phyloP scores from a whole-genome alignment of 2,113 vertebrate genomes.

The Thunnus thynnus region DNA sequence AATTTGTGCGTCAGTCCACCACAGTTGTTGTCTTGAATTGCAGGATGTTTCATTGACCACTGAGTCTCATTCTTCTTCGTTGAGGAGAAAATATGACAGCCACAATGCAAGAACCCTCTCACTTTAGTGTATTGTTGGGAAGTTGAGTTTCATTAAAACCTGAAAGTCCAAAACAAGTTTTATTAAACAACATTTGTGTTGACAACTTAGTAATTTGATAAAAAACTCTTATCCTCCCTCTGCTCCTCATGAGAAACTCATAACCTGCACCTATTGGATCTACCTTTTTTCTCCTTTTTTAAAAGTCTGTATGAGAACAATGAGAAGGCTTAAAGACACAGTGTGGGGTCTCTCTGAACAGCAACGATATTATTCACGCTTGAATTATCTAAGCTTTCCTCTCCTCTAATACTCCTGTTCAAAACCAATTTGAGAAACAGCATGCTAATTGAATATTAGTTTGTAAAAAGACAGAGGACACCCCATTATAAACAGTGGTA shows the following conservation, averaged over 20 bases:
- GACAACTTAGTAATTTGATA: neutral
- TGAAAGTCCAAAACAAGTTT: neutral
- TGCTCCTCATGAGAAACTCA: neutral
- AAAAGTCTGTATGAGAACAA: constrained; percentile 5
- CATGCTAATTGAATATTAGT: constrained; percentile 34
- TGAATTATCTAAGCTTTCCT: constrained; percentile 58
- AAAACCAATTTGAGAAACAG: constrained; percentile 39
- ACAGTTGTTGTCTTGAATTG: constrained; percentile 19
- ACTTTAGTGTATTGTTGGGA: neutral
- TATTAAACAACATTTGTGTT: neutral
- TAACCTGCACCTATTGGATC: neutral
- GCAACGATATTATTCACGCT: constrained; percentile 47
- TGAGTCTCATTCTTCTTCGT: constrained; percentile 15
- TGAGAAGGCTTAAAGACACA: constrained; percentile 24
- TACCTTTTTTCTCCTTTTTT: neutral
- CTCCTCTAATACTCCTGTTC: constrained; percentile 20
- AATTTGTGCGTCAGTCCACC: constrained; percentile 28
- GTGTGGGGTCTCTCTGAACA: constrained; percentile 60
- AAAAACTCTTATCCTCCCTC: neutral
- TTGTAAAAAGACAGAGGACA: constrained; percentile 4
- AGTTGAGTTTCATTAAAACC: neutral
- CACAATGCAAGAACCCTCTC: neutral
- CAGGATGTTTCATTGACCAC: constrained; percentile 8
- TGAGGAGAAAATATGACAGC: constrained; percentile 6
- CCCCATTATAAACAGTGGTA: constrained; percentile 12